Conservation (phyloP, 2,797 vertebrate genomes). For the Cyclura pinguis region DNA sequence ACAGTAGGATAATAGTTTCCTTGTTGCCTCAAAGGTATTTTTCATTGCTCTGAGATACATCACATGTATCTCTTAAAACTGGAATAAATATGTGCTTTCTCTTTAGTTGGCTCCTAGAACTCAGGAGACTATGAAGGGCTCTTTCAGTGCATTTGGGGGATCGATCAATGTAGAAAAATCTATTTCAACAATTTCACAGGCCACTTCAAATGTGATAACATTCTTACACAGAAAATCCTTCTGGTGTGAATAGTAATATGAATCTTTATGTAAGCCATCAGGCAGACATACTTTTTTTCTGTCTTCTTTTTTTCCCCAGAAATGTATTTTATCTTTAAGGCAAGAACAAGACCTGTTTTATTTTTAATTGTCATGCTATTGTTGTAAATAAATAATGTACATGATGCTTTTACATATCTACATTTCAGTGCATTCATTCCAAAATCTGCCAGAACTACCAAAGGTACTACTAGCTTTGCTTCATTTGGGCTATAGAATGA, state of each 20-base stretch:
- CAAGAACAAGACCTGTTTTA: neutral
- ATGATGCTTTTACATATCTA: too few species aligned
- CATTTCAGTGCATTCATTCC: neutral
- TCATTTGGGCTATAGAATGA: neutral
- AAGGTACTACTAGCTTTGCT: neutral
- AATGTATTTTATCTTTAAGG: neutral
- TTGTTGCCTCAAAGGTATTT: conserved; percentile 44
- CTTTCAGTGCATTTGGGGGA: conserved; percentile 5
- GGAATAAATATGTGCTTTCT: conserved; percentile 45
- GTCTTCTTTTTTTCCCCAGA: neutral
- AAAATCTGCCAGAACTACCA: neutral
- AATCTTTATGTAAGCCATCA: neutral
- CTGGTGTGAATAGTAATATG: neutral
- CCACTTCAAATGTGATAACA: neutral
- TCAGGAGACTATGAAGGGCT: conserved; percentile 30
- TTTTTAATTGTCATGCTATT: neutral
- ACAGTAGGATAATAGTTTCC: conserved; percentile 29
- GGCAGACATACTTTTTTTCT: neutral
- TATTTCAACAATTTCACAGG: neutral
- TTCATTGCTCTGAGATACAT: conserved; percentile 33
- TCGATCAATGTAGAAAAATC: conserved; percentile 30
- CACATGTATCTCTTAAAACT: conserved; percentile 41
- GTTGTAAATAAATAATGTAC: neutral
- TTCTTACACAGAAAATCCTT: neutral
- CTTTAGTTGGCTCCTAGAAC: conserved; percentile 23